Percentiles rank a stretch among this genome's conserved stretches.
Conservation (phyloP, 2,888 invertebrate species). For the Pomacea canaliculata region DNA sequence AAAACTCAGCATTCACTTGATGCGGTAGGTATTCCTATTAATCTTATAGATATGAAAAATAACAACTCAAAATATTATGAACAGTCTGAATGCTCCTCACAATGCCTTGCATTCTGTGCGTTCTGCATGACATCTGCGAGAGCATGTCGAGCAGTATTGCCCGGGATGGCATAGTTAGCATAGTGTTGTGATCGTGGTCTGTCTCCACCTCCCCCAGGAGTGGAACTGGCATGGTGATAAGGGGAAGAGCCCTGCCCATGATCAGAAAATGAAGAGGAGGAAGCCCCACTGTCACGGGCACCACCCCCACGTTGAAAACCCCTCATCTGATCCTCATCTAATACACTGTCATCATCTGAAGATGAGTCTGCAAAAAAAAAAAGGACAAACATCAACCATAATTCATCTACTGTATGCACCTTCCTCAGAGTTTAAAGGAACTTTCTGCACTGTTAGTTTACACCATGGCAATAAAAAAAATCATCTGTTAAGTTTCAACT, state of each 20-base stretch:
- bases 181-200: slow-evolving; percentile 60
- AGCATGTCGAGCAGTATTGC: slow-evolving; percentile 75
- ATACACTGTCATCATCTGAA: slow-evolving; percentile 66
- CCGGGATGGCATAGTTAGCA: slow-evolving; percentile 63
- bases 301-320: slow-evolving; percentile 56
- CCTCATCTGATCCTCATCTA: slow-evolving; percentile 62
- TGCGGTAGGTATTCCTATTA: too few species aligned
- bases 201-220: slow-evolving; percentile 43
- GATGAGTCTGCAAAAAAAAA: slow-evolving; percentile 38
- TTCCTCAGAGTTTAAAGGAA: too few species aligned
- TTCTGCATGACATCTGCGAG: slow-evolving; percentile 78
- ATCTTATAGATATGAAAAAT: too few species aligned
- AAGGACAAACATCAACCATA: not conserved
- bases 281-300: slow-evolving; percentile 58
- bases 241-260: slow-evolving; percentile 41
- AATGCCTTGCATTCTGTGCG: slow-evolving; percentile 68
- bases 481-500: too few species aligned
- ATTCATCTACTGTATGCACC: too few species aligned
- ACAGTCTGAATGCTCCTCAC: slow-evolving; percentile 38
- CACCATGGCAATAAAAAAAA: too few species aligned
- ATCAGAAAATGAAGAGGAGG: slow-evolving; percentile 56
- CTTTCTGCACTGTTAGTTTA: too few species aligned
- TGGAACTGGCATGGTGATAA: slow-evolving; percentile 38
- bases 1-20: too few species aligned
- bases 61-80: too few species aligned